These are phyloP conservation scores for Scaptomyza tumidula DNA, from an alignment of 2,888 invertebrate species.

Conservation along the genomic window DNA sequence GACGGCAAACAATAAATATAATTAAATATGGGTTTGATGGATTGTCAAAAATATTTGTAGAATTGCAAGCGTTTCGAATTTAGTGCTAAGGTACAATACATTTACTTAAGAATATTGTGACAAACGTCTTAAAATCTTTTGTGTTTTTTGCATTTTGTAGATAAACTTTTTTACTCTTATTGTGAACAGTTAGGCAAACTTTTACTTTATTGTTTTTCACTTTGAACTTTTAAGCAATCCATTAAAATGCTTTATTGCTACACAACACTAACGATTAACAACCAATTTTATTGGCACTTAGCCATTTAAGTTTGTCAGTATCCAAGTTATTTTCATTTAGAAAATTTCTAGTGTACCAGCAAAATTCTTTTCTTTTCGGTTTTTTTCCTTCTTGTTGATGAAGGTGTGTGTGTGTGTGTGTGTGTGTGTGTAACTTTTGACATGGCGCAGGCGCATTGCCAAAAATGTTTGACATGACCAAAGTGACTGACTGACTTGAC, in stretches of 20 bases:
- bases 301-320: background rate
- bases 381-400: background rate
- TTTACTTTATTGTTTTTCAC: background rate
- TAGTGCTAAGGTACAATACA: too few species aligned
- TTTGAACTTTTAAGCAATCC: background rate
- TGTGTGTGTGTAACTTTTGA: slow-evolving; percentile 14
- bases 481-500: slow-evolving; percentile 31
- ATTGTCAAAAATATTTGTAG: background rate
- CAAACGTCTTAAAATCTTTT: too few species aligned
- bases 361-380: slow-evolving; percentile 1
- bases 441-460: slow-evolving; percentile 63
- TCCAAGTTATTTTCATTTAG: slow-evolving; percentile 1
- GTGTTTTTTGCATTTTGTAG: too few species aligned
- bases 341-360: slow-evolving; percentile 30
- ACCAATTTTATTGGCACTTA: background rate
- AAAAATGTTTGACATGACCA: slow-evolving; percentile 50
- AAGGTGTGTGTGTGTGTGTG: background rate
- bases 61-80: too few species aligned
- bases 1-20: slow-evolving; percentile 24
- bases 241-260: background rate
- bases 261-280: slow-evolving; percentile 1
- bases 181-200: background rate
- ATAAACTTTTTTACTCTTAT: background rate
- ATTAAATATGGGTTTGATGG: slow-evolving; percentile 32
- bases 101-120: too few species aligned